A percentile compares a stretch with the other conserved stretches of the same genome.
Conservation (phyloP, 2,888 invertebrate species). For the Lasioglossum pauxillum region DNA sequence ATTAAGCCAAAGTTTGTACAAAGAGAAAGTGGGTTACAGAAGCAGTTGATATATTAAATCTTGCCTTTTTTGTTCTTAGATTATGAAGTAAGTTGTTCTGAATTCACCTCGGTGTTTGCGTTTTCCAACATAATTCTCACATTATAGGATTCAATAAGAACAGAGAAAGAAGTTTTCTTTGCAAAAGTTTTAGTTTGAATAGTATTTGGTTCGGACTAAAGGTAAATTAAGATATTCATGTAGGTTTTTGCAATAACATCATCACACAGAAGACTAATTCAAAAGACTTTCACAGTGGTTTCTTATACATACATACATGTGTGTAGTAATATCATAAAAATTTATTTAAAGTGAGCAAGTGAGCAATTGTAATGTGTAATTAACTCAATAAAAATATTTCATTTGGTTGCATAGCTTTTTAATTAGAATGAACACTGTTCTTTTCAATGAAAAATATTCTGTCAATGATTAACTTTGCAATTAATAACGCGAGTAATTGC, state of each 20-base stretch:
- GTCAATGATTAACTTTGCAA: neutral
- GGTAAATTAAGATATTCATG: too few species aligned
- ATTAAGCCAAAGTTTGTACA: neutral
- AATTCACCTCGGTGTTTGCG: neutral
- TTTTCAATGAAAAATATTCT: neutral
- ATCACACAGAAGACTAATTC: neutral
- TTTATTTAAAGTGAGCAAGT: neutral
- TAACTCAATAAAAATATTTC: neutral
- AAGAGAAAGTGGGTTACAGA: neutral
- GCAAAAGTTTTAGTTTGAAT: too few species aligned
- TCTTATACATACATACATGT: neutral
- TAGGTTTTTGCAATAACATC: too few species aligned
- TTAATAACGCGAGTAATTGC: conserved; percentile 12
- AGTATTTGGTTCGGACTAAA: too few species aligned
- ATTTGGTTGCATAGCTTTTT: neutral
- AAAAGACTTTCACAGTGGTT: too few species aligned
- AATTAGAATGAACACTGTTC: neutral
- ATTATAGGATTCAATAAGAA: neutral
- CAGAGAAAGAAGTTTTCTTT: neutral
- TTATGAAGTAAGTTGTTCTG: neutral
- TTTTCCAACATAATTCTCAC: neutral
- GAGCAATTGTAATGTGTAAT: neutral
- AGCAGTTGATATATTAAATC: neutral
- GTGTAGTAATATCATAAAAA: neutral
- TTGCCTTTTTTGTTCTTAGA: neutral